phyloP scores from a whole-genome alignment of 92 coral and sea anemone species.

The Blastomussa wellsi region DNA sequence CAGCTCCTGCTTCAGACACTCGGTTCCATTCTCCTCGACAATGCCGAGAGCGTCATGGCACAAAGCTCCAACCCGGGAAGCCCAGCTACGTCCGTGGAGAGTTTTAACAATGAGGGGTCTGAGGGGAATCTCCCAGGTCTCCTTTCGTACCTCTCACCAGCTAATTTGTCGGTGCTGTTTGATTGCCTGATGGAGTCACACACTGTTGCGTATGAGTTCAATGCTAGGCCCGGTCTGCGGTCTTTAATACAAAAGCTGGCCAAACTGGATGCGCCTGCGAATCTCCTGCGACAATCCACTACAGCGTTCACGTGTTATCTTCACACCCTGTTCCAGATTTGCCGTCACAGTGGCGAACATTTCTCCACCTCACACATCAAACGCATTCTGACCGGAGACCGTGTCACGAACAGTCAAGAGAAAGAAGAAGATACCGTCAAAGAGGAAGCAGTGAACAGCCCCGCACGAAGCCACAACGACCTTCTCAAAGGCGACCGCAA shows the following conservation, averaged over 20 bases:
- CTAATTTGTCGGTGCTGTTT: constrained; percentile 90
- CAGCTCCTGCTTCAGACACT: constrained; percentile 94
- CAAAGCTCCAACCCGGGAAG: constrained; percentile 51
- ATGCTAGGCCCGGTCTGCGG: constrained; percentile 91
- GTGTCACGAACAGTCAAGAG: constrained; percentile 67
- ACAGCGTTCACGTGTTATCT: constrained; percentile 94
- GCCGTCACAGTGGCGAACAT: constrained; percentile 97
- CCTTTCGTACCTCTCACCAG: constrained; percentile 87
- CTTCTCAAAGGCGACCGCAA: constrained; percentile 88
- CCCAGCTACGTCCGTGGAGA: constrained; percentile 54
- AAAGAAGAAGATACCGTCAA: constrained; percentile 61
- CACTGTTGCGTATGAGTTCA: constrained; percentile 96
- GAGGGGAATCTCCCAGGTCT: constrained; percentile 90
- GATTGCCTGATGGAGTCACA: constrained; percentile 99
- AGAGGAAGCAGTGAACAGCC: constrained; percentile 67
- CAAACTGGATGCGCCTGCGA: constrained; percentile 91
- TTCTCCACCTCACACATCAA: constrained; percentile 95
- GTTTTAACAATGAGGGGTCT: constrained; percentile 51
- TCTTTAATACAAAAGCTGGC: constrained; percentile 93
- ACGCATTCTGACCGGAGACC: constrained; percentile 95
- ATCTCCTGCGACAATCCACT: constrained; percentile 96
- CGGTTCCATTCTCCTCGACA: constrained; percentile 88
- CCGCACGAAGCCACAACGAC: constrained; percentile 74
- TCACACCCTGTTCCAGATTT: constrained; percentile 94
- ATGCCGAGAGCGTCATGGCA: constrained; percentile 62